Conservation (phyloP, 2,888 invertebrate genomes). For the Nemapogon koenigi region DNA sequence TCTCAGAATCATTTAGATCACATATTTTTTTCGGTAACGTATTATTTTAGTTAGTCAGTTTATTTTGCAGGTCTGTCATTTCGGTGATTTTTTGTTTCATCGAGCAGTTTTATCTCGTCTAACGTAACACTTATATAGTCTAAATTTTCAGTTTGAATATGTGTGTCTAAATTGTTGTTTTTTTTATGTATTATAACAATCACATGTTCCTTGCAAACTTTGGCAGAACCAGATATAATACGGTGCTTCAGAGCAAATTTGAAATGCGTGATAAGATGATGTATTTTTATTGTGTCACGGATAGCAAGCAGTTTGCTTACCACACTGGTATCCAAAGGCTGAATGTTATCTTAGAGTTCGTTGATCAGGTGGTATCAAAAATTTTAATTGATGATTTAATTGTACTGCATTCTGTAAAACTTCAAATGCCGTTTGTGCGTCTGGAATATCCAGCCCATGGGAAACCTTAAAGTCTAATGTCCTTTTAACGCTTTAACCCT, state of each 20-base stretch:
- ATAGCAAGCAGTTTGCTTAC: conserved; percentile 1
- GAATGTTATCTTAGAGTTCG: too few species aligned
- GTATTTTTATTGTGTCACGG: conserved; percentile 7
- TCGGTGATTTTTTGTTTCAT: neutral
- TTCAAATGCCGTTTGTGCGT: conserved; percentile 16
- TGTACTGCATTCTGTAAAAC: conserved; percentile 8
- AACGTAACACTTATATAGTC: neutral
- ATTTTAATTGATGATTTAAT: too few species aligned
- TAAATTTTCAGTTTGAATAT: neutral
- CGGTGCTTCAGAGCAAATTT: conserved; percentile 1
- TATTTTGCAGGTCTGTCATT: neutral
- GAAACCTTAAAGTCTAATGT: conserved; percentile 15
- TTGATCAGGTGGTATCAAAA: conserved; percentile 1
- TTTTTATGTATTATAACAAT: neutral
- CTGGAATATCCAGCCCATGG: conserved; percentile 16
- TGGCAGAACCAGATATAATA: conserved; percentile 4
- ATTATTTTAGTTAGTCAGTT: neutral
- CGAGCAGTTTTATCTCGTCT: neutral
- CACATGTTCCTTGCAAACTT: conserved; percentile 1
- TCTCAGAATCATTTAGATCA: neutral
- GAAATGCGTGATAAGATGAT: neutral
- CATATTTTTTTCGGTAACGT: neutral
- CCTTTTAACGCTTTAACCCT: conserved; percentile 13
- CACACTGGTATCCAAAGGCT: conserved; percentile 4
- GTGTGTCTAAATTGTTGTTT: neutral